These are phyloP conservation scores for Lumbricus terrestris DNA, from an alignment of 2,888 invertebrate species.

Conservation along the genomic window DNA sequence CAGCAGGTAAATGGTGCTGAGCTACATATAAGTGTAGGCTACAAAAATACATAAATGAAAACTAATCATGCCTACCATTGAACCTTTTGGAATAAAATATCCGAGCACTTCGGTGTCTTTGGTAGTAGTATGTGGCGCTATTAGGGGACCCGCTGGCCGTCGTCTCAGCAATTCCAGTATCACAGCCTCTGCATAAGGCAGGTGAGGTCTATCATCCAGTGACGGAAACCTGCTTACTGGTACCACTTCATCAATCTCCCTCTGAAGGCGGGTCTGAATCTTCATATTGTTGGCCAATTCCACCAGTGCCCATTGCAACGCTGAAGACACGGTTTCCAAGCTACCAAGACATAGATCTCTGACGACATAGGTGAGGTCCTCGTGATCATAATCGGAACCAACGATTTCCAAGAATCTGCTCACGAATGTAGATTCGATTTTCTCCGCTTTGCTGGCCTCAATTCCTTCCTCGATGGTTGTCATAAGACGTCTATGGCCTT, in stretches of 20 bases:
- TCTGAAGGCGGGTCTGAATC: neutral
- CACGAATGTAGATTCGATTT: neutral
- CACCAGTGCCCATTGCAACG: neutral
- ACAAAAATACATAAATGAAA: too few species aligned
- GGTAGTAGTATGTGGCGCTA: neutral
- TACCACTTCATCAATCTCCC: neutral
- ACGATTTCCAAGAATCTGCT: neutral
- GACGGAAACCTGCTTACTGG: neutral
- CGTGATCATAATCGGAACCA: neutral
- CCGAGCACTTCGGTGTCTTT: neutral
- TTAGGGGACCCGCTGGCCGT: neutral
- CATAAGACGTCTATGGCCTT: neutral
- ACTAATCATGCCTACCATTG: neutral
- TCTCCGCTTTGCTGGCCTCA: neutral
- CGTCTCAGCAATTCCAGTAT: neutral
- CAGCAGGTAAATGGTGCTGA: too few species aligned
- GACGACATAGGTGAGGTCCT: neutral
- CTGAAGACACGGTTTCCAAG: neutral
- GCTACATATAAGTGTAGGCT: too few species aligned
- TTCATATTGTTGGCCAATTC: neutral
- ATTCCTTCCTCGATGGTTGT: neutral
- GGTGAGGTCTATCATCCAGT: neutral
- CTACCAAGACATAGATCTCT: neutral
- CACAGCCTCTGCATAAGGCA: constrained; percentile 9
- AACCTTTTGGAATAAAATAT: neutral